These are phyloP conservation scores for Anagyrus pseudococci DNA, from an alignment of 2,888 invertebrate species.

Conservation along the genomic window DNA sequence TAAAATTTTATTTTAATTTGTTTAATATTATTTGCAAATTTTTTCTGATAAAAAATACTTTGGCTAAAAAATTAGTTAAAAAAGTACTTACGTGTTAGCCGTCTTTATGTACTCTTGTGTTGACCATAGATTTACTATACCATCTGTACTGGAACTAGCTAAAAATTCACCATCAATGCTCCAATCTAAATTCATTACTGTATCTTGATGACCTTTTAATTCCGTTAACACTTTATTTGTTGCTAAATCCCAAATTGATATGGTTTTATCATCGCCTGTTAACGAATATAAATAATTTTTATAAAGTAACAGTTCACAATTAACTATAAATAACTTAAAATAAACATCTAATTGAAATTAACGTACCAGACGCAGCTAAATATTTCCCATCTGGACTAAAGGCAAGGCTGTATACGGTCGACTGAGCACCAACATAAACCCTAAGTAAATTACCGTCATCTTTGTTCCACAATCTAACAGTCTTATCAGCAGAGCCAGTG, in stretches of 20 bases:
- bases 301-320: background rate
- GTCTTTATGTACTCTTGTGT: conserved; percentile 52
- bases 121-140: conserved; percentile 56
- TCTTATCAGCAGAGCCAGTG: conserved; percentile 89
- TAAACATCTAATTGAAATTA: conserved; percentile 2
- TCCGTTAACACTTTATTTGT: conserved; percentile 55
- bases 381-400: conserved; percentile 87
- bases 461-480: conserved; percentile 86
- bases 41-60: conserved; percentile 2
- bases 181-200: conserved; percentile 60
- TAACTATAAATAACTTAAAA: conserved; percentile 1
- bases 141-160: conserved; percentile 57
- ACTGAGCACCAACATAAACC: conserved; percentile 79
- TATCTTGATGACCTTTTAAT: conserved; percentile 57
- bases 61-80: conserved; percentile 11
- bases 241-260: conserved; percentile 58
- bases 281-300: conserved; percentile 14
- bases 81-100: conserved; percentile 49
- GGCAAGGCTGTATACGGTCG: conserved; percentile 75
- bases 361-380: conserved; percentile 81
- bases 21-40: background rate
- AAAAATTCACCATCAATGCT: conserved; percentile 59
- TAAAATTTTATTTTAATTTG: background rate
- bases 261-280: conserved; percentile 55
- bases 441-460: conserved; percentile 83